Evolutionary conservation across 2,113 vertebrate species (phyloP), one percentile per base, ranked within the genome.

Genomic region (Paramisgurnus dabryanus): DNA sequence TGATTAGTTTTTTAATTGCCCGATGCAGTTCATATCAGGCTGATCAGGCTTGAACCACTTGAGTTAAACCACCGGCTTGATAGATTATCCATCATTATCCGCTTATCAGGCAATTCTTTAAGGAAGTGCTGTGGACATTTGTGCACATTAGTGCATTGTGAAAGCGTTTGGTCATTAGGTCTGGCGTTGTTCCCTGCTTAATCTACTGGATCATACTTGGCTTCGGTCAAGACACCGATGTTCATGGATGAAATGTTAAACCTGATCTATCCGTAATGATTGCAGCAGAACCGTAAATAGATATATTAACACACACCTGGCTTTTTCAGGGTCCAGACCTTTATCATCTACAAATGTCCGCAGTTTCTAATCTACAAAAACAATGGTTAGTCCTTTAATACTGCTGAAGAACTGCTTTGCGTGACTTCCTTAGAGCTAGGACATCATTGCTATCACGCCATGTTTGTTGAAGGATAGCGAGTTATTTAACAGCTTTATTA

Each of bases 401-500:
- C 34, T n/a, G 27, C 22, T 8, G 3, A 66, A 45, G 10, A 11
- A 49, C n/a, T 49, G 41, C 10, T 53, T 49, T 69, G 41, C 4
- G 12, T 45, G 45, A 34, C 18, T 49, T 71, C 17, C 40, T 5
- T 41, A 22, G 40, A 72, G 53, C 57, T 58, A 43, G 70, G 5
- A 17, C 53, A 58, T 58, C 53, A 58, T 58, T 8, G n/a, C 15
- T 27, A 22, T 68, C 45, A 68, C 6, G 18, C n/a, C 13, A 12
- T 73, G 70, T 60, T 73, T 73, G 70, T 39, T 73, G 8, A 58
- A 43, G 70, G 53, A 58, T 58, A 11, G 39, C 10, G n/a, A 72
- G 39, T 58, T 73, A 53, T 53, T 53, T 12, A 43, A 68, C 43
- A 68, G 66, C 18, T 0, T 22, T 68, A 22, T 47, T 5, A 18